Percentiles rank a stretch among this genome's conserved stretches.
Evolutionary conservation across 2,888 invertebrate species (phyloP).

Genomic region (Aspidiotus rigidus): DNA sequence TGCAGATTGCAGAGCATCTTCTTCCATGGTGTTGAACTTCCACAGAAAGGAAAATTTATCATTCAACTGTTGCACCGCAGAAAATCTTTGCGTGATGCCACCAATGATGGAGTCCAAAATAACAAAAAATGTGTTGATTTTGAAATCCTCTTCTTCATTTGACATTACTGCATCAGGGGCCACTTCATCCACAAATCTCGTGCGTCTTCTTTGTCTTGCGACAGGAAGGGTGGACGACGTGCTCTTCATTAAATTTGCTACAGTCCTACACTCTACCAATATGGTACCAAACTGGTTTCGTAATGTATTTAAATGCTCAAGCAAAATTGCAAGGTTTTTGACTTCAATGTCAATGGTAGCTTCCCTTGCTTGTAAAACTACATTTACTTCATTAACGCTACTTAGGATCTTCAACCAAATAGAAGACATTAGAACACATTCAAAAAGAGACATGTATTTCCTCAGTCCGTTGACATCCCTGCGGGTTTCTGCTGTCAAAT

Average conservation of each 20-base stretch:
- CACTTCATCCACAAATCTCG: not conserved
- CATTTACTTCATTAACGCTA: slow-evolving; percentile 17
- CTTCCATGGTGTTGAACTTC: not conserved
- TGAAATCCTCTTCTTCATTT: not conserved
- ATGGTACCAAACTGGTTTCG: slow-evolving; percentile 11
- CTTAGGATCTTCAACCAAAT: slow-evolving; percentile 28
- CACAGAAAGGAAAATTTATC: slow-evolving; percentile 11
- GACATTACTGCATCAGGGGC: not conserved
- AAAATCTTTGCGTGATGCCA: slow-evolving; percentile 4
- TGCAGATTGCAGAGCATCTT: not conserved
- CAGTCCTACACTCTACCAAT: slow-evolving; percentile 13
- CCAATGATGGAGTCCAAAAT: not conserved
- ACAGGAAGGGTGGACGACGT: not conserved
- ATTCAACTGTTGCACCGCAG: not conserved
- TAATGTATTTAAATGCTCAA: not conserved
- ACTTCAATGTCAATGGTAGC: slow-evolving; percentile 13
- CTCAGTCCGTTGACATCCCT: slow-evolving; percentile 8
- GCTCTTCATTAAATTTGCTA: not conserved
- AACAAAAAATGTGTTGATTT: slow-evolving; percentile 2
- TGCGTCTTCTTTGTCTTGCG: not conserved
- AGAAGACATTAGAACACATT: slow-evolving; percentile 22
- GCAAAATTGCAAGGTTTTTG: not conserved
- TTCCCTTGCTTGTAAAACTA: slow-evolving; percentile 14
- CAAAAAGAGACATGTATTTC: slow-evolving; percentile 18
- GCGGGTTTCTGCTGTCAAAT: slow-evolving; percentile 11